Evolutionary conservation across 30 jellyfish, hydroid and myxozoan genomes (phyloP).

Genomic region (Haliclystus octoradiatus): DNA sequence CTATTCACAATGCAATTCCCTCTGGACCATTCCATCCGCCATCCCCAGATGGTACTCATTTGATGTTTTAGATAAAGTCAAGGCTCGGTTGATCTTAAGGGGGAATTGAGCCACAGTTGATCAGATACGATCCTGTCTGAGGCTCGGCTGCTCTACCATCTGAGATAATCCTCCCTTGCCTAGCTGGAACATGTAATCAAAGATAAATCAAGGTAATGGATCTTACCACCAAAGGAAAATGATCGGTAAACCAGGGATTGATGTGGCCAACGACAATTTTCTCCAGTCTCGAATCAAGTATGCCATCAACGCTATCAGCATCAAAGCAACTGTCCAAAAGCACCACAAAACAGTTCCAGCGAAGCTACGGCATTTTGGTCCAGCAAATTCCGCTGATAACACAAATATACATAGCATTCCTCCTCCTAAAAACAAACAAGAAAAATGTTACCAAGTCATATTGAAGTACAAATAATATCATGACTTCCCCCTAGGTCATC

Average conservation of each 20-base stretch:
- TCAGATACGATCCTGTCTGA: no score
- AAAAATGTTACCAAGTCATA: no score
- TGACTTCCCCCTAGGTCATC: neutral
- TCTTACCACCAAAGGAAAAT: conserved; percentile 3
- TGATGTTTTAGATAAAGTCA: no score
- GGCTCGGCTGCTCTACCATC: no score
- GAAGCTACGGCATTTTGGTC: conserved; percentile 26
- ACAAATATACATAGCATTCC: conserved; percentile 23
- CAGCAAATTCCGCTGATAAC: conserved; percentile 30
- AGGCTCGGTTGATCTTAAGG: no score
- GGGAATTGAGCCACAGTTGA: no score
- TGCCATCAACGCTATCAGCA: conserved; percentile 8
- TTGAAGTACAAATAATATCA: neutral
- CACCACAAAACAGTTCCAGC: conserved; percentile 32
- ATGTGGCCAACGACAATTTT: conserved; percentile 7
- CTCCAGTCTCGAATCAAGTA: conserved; percentile 34
- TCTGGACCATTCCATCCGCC: no score
- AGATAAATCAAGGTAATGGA: no score
- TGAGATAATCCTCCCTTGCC: no score
- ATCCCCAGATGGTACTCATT: no score
- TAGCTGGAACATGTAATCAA: no score
- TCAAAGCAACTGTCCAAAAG: conserved; percentile 12
- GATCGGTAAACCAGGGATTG: conserved; percentile 20
- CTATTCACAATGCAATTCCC: no score
- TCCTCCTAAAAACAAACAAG: conserved; percentile 33